Conservation (phyloP, 2,113 vertebrate genomes). For the Brachionichthys hirsutus region DNA sequence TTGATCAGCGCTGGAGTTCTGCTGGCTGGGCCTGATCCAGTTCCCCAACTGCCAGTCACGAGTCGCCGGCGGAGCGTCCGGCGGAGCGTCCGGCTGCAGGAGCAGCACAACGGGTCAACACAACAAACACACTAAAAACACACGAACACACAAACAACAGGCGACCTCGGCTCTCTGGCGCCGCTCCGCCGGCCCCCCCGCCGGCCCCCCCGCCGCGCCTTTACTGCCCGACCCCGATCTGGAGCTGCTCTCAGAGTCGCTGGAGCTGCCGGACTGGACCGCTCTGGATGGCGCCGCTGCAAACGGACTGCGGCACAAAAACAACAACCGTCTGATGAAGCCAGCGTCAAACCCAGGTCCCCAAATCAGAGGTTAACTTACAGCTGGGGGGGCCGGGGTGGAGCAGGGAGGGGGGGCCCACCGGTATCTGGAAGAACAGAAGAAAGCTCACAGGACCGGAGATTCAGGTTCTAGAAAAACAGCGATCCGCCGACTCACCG, state of each 20-base stretch:
- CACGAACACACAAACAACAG: not conserved
- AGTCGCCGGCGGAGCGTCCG: slow-evolving; percentile 27
- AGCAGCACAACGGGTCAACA: not conserved
- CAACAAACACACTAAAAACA: not conserved
- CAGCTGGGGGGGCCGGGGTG: no score
- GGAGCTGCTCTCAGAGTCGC: slow-evolving; percentile 88
- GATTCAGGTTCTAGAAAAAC: no score
- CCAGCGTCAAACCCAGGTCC: no score
- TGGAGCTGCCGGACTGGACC: slow-evolving; percentile 83
- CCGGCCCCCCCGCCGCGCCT: slow-evolving; percentile 81
- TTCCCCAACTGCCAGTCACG: slow-evolving; percentile 70
- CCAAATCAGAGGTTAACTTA: no score
- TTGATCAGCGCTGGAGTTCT: slow-evolving; percentile 64
- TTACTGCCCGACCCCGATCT: slow-evolving; percentile 85
- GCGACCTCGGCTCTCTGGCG: slow-evolving; percentile 59
- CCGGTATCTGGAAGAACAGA: not conserved
- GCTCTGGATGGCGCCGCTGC: slow-evolving; percentile 81
- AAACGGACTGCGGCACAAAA: slow-evolving; percentile 67
- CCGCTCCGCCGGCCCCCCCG: no score
- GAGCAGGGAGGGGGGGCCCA: no score
- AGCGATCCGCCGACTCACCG: slow-evolving; percentile 85
- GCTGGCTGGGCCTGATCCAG: slow-evolving; percentile 64
- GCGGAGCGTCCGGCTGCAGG: slow-evolving; percentile 40
- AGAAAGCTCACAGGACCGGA: not conserved
- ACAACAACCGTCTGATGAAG: no score